Base-by-base conservation (phyloP, 1,140 invertebrate species). In the Muscidifurax raptorellus region DNA sequence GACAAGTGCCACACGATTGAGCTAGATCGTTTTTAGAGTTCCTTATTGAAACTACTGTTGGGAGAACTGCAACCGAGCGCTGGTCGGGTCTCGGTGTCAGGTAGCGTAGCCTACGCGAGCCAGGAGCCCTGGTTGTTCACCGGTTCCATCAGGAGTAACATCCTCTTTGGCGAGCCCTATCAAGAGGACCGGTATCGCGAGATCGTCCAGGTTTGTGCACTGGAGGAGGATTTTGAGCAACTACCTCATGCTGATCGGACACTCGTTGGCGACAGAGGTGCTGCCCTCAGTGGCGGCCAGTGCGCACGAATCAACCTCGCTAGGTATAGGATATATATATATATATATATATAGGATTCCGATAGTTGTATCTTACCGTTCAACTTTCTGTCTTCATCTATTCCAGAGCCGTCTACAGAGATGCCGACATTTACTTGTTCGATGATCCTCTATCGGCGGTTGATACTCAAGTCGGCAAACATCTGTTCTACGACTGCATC, bases 281-380 rank as follows among this genome's bases (percentile, higher is more conserved):
- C 97, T 22, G 95, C 94, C 83, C 93, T 97, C 5, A 98, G 97
- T 91, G 98, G 98, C 80, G 98, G 98, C 52, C 98, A 99, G 92
- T 96, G 96, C 87, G 98, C 98, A 0, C 95, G 98, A 87, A 96
- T 99, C 2, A 98, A 97, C 88, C 93, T 98, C 52, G 97, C 97
- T 2, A 76, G 74, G 74, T 76, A n/a, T n/a, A 76, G 9, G 18
- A 28, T 22, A 4, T 2, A 71, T n/a, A n/a, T n/a, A n/a, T n/a
- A n/a, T n/a, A n/a, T n/a, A n/a, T n/a, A n/a, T n/a, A n/a, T n/a
- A n/a, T n/a, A n/a, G n/a, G n/a, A n/a, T n/a, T n/a, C n/a, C n/a
- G n/a, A n/a, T n/a, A n/a, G n/a, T n/a, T n/a, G n/a, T n/a, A n/a
- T n/a, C n/a, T 0, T 36, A 36, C 15, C 18, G 2, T 18, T 74